phyloP scores from a whole-genome alignment of 2,113 vertebrate genomes.

The Enhydra lutris region DNA sequence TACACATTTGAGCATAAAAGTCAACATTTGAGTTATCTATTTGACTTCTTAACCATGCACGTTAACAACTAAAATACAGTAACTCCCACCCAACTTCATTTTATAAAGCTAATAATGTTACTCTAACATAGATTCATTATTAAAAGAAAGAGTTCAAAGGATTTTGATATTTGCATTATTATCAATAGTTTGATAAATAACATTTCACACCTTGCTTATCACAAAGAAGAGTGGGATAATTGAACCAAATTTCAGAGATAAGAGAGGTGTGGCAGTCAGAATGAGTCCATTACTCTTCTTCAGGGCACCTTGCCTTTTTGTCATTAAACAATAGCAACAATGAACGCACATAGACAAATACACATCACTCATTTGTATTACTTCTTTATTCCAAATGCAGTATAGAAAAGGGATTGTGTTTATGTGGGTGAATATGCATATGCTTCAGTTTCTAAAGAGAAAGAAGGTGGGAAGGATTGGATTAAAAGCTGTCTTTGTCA shows the following conservation, averaged over 20 bases:
- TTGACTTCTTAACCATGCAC: neutral
- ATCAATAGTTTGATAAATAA: neutral
- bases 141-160: neutral
- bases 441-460: neutral
- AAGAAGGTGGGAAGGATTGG: neutral
- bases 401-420: neutral
- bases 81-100: neutral
- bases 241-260: neutral
- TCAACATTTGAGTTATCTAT: neutral
- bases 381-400: neutral
- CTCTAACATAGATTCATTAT: neutral
- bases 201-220: neutral
- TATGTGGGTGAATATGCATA: fast-evolving
- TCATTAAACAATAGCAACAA: neutral
- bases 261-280: neutral
- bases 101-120: neutral
- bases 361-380: neutral
- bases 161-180: neutral
- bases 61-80: neutral
- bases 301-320: neutral
- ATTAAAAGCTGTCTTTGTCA: neutral
- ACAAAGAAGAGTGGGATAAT: neutral
- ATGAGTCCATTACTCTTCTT: neutral
- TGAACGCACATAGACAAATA: neutral
- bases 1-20: neutral